phyloP scores from a whole-genome alignment of 1,140 invertebrate genomes.

The Apis mellifera region Amel_HAv3.1 CM009939.2:8075501-8076000 shows the following conservation, averaged over 20 bases:
- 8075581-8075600: not conserved
- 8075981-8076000: not conserved
- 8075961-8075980: slow-evolving; percentile 72
- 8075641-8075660: not conserved
- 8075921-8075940: not conserved
- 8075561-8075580: slow-evolving; percentile 5
- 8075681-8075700: not conserved
- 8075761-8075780: not conserved
- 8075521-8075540: not conserved
- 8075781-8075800: not conserved
- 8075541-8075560: not conserved
- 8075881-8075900: slow-evolving; percentile 66
- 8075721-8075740: slow-evolving; percentile 45
- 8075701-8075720: too few relatives aligned
- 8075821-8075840: not conserved
- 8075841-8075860: slow-evolving; percentile 61
- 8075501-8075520: not conserved
- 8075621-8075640: slow-evolving; percentile 10
- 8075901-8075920: slow-evolving; percentile 41
- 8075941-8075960: slow-evolving; percentile 50
- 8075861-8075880: slow-evolving; percentile 15
- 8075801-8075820: not conserved
- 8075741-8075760: slow-evolving; percentile 32
- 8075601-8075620: slow-evolving; percentile 22
- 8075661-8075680: slow-evolving; percentile 18